These are phyloP conservation scores for Kuschelorhynchus macadamiae DNA, from an alignment of 2,888 invertebrate genomes.

Conservation along the genomic window DNA sequence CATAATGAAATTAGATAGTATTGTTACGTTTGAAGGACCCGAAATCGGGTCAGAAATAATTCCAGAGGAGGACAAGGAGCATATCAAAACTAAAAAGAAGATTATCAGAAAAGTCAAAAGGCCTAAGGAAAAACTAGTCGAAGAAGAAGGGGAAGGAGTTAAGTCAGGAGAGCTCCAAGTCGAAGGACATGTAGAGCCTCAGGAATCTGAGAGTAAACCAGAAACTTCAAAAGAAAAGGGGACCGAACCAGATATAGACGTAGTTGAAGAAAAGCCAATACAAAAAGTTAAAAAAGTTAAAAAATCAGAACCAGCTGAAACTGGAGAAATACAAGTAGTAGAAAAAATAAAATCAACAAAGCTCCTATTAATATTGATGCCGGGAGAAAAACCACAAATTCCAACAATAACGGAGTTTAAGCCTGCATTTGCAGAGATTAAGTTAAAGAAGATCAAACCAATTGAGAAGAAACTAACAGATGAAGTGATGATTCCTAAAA, in stretches of 20 bases:
- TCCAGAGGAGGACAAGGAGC: constrained; percentile 55
- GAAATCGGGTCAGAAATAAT: constrained; percentile 58
- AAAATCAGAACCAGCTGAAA: constrained; percentile 47
- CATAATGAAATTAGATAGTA: constrained; percentile 53
- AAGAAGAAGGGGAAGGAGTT: constrained; percentile 33
- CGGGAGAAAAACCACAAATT: constrained; percentile 69
- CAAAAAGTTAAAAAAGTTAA: constrained; percentile 57
- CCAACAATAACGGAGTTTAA: constrained; percentile 72
- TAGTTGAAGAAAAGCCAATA: neutral
- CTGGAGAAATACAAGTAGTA: constrained; percentile 47
- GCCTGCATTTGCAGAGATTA: constrained; percentile 77
- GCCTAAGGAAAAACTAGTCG: constrained; percentile 58
- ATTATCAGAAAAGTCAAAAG: constrained; percentile 55
- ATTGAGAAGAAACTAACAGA: constrained; percentile 56
- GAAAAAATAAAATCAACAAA: constrained; percentile 41
- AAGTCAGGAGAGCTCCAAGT: constrained; percentile 54
- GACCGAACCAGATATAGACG: constrained; percentile 46
- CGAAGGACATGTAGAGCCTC: constrained; percentile 55
- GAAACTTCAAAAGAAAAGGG: constrained; percentile 55
- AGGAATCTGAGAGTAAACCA: constrained; percentile 18
- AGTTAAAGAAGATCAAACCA: constrained; percentile 69
- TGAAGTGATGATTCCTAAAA: constrained; percentile 73
- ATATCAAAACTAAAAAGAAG: constrained; percentile 53
- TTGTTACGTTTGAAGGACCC: constrained; percentile 48
- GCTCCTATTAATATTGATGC: constrained; percentile 53